Base-by-base conservation (phyloP, 2,888 invertebrate species). In the Chromoteleia sp. region DNA sequence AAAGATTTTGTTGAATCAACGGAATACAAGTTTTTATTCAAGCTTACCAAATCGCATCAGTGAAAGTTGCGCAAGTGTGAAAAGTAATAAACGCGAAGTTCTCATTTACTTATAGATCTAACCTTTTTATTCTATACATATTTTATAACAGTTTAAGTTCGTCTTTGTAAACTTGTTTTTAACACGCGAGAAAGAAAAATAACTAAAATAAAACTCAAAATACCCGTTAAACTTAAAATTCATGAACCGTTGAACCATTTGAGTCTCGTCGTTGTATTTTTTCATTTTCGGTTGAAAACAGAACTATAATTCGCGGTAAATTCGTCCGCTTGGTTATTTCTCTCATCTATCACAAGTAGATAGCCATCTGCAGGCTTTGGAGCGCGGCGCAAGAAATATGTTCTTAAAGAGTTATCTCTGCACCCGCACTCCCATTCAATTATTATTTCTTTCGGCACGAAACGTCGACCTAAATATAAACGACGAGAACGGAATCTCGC, bases 391-490 rank as follows among this genome's bases (percentile, higher is more conserved):
- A 70, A 77, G 77, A 77, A 77, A 77, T 77, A 63, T 48, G 70
- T 56, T 63, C 21, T 14, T 8, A 41, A 78, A 78, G 71, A 78
- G 70, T 78, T 78, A 78, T 78, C 77, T 65, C 14, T 59, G 78
- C 41, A 7, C 29, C 30, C 54, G 70, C 54, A 29, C 48, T 54
- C 43, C 21, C 41, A 54, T 56, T 59, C 33, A 56, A 78, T 78
- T 78, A 71, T 71, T 78, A 71, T 78, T 78, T 71, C 71, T 71
- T 77, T 77, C 61, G 52, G 76, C 76, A 78, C 78, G 74, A 80
- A 68, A 74, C 61, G 68, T 43, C 68, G 68, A 80, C 74, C 73
- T 74, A 74, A 74, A 74, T 74, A 80, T 68, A 78, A 74, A 56
- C 61, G 14, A 3, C 41, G 43, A 30, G 25, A 50, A 6, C 30